These are phyloP conservation scores for Ruditapes philippinarum DNA, from an alignment of 1,140 invertebrate genomes.

Conservation along the genomic window DNA sequence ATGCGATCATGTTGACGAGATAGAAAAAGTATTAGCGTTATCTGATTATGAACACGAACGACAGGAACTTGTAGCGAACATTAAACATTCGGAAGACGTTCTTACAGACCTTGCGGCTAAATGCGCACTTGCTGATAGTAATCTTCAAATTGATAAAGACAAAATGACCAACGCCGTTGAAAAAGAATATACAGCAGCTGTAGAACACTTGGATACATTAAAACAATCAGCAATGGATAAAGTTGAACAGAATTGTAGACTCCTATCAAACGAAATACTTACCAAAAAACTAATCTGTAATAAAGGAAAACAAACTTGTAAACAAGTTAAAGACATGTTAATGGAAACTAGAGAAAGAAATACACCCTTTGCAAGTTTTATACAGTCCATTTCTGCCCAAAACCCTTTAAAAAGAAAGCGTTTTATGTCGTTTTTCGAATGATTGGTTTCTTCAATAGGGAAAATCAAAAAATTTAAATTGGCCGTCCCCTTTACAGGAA, in stretches of 20 bases:
- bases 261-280: background rate
- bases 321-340: background rate
- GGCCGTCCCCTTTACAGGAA: background rate
- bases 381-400: background rate
- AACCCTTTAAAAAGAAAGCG: background rate
- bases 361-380: background rate
- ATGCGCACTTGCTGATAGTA: slow-evolving; percentile 39
- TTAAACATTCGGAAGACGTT: slow-evolving; percentile 14
- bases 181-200: background rate
- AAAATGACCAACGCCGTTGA: slow-evolving; percentile 16
- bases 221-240: background rate
- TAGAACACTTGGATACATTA: slow-evolving; percentile 1
- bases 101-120: slow-evolving; percentile 45
- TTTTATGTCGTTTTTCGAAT: background rate
- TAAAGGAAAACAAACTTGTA: slow-evolving; percentile 40
- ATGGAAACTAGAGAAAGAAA: background rate
- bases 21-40: background rate
- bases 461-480: background rate
- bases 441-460: background rate
- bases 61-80: background rate
- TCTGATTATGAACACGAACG: background rate
- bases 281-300: background rate
- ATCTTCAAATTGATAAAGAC: slow-evolving; percentile 35
- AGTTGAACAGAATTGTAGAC: background rate
- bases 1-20: slow-evolving; percentile 59